Evolutionary conservation across 92 coral and sea anemone species (phyloP).

Genomic region (Phymanthus crucifer): DNA sequence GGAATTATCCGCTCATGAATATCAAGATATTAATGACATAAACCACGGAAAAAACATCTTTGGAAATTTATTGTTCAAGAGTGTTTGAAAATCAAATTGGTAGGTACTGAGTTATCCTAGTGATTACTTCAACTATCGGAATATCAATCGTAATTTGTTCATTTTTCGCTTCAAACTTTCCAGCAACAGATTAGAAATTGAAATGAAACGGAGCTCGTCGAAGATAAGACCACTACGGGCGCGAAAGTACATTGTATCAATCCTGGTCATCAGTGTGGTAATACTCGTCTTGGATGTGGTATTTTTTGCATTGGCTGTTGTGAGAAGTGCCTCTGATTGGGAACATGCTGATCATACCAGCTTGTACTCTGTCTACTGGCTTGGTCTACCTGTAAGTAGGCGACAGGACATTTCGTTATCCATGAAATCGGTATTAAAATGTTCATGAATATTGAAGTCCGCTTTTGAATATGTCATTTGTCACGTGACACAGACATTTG

Average conservation of each 20-base stretch:
- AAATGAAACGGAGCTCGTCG: neutral
- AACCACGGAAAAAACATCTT: too few species aligned
- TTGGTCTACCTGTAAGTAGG: slow-evolving; percentile 5
- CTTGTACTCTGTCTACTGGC: neutral
- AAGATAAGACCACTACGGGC: neutral
- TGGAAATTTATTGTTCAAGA: too few species aligned
- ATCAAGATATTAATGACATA: too few species aligned
- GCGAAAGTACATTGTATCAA: neutral
- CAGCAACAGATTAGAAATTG: neutral
- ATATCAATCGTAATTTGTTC: neutral
- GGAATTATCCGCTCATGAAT: too few species aligned
- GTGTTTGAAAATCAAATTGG: too few species aligned
- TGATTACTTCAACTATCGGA: neutral
- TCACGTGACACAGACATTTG: too few species aligned
- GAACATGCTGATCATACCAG: neutral
- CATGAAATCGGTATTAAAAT: too few species aligned
- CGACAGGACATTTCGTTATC: too few species aligned
- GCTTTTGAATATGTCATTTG: too few species aligned
- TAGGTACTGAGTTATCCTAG: too few species aligned
- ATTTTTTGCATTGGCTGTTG: neutral
- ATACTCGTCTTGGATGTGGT: neutral
- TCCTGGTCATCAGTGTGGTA: neutral
- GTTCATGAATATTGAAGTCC: too few species aligned
- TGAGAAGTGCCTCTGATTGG: neutral
- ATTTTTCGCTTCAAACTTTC: neutral